Evolutionary conservation across 1,140 invertebrate genomes (phyloP).

Genomic region (Paramacrobiotus metropolitanus): DNA sequence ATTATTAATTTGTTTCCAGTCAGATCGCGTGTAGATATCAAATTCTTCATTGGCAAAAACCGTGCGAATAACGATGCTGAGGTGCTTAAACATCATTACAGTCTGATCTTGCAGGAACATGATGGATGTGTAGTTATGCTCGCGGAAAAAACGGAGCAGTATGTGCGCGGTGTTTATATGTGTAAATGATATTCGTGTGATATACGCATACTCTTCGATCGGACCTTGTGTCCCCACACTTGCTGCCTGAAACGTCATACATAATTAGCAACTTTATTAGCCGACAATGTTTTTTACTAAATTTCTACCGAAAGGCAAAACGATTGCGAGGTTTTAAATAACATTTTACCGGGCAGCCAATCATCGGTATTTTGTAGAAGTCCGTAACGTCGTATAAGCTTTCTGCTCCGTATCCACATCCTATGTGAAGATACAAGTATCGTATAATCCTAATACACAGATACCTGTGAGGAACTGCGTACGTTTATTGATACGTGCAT

Average conservation of each 20-base stretch:
- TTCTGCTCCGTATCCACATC: neutral
- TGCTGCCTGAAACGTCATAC: neutral
- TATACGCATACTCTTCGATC: neutral
- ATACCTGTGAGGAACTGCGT: no score
- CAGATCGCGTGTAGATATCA: neutral
- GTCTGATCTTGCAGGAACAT: neutral
- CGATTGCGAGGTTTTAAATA: no score
- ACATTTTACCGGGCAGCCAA: neutral
- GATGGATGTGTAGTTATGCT: neutral
- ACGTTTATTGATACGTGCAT: neutral
- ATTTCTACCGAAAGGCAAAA: no score
- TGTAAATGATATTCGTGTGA: neutral
- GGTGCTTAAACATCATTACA: neutral
- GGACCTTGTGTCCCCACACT: neutral
- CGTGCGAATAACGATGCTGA: neutral
- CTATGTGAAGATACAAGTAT: neutral
- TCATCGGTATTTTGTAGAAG: neutral
- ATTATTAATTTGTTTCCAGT: neutral
- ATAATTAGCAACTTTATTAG: neutral
- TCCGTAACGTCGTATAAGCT: neutral
- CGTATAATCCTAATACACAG: neutral
- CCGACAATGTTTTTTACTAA: neutral
- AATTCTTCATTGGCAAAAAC: neutral
- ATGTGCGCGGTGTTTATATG: neutral
- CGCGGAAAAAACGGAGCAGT: neutral